These are phyloP conservation scores for Leptinotarsa defecta DNA, from an alignment of 1,140 invertebrate species.

Conservation along the genomic window DNA sequence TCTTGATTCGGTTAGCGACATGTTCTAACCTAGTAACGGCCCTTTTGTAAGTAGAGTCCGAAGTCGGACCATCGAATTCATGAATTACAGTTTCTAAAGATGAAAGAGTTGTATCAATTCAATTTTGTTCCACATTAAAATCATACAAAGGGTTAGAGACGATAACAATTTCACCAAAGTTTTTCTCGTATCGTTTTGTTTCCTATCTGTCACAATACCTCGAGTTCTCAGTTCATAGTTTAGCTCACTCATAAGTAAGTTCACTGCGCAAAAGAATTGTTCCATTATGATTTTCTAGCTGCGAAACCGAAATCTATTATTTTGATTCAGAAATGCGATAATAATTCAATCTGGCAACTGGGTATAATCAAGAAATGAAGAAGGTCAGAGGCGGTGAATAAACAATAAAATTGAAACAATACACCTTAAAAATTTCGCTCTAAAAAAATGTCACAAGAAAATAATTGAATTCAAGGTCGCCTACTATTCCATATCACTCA, in stretches of 20 bases:
- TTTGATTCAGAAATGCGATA: too few relatives aligned
- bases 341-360: too few relatives aligned
- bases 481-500: too few relatives aligned
- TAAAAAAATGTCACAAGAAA: too few relatives aligned
- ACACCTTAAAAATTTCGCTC: too few relatives aligned
- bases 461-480: too few relatives aligned
- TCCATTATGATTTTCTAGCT: too few relatives aligned
- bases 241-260: neutral
- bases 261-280: neutral
- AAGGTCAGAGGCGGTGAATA: too few relatives aligned
- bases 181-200: neutral
- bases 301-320: too few relatives aligned
- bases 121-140: neutral
- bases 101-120: neutral
- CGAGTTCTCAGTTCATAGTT: neutral
- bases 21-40: neutral
- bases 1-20: neutral
- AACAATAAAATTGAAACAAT: too few relatives aligned
- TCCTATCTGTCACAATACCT: neutral
- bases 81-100: neutral
- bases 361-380: too few relatives aligned
- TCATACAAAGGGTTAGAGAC: neutral
- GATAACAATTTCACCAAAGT: neutral
- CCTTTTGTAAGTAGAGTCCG: slow-evolving; percentile 4
- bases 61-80: slow-evolving; percentile 8